Base-by-base conservation (phyloP, 2,797 vertebrate genomes). In the Perodicticus potto region DNA sequence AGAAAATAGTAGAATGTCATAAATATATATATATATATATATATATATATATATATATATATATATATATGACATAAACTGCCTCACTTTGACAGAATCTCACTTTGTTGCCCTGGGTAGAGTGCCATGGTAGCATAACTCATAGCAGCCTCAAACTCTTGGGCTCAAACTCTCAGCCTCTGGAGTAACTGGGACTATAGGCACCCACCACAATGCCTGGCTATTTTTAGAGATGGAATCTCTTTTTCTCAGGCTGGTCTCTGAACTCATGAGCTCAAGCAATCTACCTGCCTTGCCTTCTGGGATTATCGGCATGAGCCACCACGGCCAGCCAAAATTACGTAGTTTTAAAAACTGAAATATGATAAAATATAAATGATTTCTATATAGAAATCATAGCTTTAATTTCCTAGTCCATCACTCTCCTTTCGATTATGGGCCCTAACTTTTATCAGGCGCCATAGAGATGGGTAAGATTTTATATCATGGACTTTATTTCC, bases 1-100 rank as follows among this genome's bases (percentile, higher is more conserved):
- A 70, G 73, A 91, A 73, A 96, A 32, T 20, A 92, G 37, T 88
- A 11, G 25, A 59, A 72, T 77, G 37, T 88, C 63, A 78, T 85
- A 86, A 4, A 2, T 57, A 22, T 77, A 16, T 67, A 53, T 53
- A 53, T 53, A 11, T 40, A 40, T 10, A 45, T 45, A 45, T 57
- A 22, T 77, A 12, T 67, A 53, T 53, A 53, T 53, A 16, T 67
- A 53, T 53, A 53, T 53, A 11, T 40, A 40, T 10, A 45, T 45
- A 45, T 57, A 22, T 77, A 12, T 67, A 53, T 53, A 53, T 53
- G n/a, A n/a, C n/a, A n/a, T n/a, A n/a, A n/a, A n/a, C n/a, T n/a
- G n/a, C n/a, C n/a, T n/a, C n/a, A n/a, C n/a, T n/a, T n/a, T n/a
- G n/a, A 53, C 49, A 53, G 49, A 53, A 14, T 53, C 49, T 53